Conservation (phyloP, 2,113 vertebrate genomes). For the Poecilia latipinna region DNA sequence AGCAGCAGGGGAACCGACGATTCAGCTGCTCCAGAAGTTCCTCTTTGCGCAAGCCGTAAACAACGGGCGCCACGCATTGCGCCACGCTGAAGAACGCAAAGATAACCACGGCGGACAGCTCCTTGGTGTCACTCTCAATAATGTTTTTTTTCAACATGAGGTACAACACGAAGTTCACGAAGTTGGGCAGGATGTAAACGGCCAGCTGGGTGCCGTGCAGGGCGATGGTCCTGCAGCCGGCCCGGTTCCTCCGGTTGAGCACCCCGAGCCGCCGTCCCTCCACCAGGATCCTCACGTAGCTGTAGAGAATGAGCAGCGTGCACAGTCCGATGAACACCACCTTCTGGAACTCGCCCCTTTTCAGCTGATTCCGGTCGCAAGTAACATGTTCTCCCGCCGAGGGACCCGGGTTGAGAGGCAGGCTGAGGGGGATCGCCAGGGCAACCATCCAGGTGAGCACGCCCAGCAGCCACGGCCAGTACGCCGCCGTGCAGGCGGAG, state of each 20-base stretch:
- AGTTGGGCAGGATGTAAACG: slow-evolving; percentile 80
- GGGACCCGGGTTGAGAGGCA: slow-evolving; percentile 15
- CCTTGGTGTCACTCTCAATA: slow-evolving; percentile 42
- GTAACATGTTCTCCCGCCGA: accelerated
- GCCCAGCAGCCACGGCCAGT: slow-evolving; percentile 76
- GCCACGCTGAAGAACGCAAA: slow-evolving; percentile 82
- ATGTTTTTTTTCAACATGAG: not conserved
- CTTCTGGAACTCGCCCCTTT: slow-evolving; percentile 60
- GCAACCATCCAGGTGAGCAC: slow-evolving; percentile 74
- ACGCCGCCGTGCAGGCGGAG: slow-evolving; percentile 17
- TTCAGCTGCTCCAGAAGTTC: slow-evolving; percentile 76
- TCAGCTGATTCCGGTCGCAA: slow-evolving; percentile 62
- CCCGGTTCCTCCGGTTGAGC: slow-evolving; percentile 73
- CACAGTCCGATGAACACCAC: slow-evolving; percentile 72
- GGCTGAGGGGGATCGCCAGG: slow-evolving; percentile 66
- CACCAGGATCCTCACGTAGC: slow-evolving; percentile 73
- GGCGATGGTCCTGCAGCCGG: slow-evolving; percentile 76
- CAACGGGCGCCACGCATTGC: slow-evolving; percentile 79
- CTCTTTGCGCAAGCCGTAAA: slow-evolving; percentile 83
- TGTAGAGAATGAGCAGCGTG: slow-evolving; percentile 76
- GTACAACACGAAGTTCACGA: slow-evolving; percentile 71
- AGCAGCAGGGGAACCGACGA: slow-evolving; percentile 69
- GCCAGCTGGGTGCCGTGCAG: slow-evolving; percentile 78
- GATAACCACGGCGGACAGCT: slow-evolving; percentile 66
- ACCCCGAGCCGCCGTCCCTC: slow-evolving; percentile 77